A percentile compares a stretch with the other conserved stretches of the same genome.
phyloP scores from a whole-genome alignment of 2,113 vertebrate species.

The Microcebus griseorufus region DNA sequence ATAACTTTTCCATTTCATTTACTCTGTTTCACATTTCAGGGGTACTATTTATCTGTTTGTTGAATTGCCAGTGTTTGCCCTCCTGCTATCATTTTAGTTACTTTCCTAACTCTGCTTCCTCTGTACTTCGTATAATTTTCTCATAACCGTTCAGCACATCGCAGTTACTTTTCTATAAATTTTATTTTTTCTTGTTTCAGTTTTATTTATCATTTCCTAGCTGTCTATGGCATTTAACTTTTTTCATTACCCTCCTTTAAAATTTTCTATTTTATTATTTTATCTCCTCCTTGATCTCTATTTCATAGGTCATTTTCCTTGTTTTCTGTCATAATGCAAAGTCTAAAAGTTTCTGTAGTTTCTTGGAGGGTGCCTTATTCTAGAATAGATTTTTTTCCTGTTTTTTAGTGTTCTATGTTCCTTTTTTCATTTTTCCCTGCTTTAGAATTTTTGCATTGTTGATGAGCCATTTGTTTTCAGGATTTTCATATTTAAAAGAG shows the following conservation, averaged over 20 bases:
- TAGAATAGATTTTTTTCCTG: not conserved
- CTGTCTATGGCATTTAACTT: not conserved
- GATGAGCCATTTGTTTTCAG: not conserved
- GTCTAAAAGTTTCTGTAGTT: not conserved
- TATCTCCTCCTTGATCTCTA: not conserved
- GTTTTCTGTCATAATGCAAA: not conserved
- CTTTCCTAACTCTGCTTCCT: not conserved
- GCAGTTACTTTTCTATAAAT: not conserved
- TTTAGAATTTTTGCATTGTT: not conserved
- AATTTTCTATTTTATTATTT: not conserved
- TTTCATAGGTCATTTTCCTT: not conserved
- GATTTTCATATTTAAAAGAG: not conserved
- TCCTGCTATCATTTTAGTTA: not conserved
- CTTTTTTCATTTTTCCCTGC: no score
- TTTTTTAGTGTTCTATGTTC: not conserved
- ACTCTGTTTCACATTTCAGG: not conserved
- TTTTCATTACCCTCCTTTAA: not conserved
- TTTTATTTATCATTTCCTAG: not conserved
- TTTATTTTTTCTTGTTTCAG: not conserved
- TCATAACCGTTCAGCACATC: not conserved
- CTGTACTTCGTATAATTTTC: not conserved
- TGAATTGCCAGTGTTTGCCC: not conserved
- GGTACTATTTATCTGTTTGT: not conserved
- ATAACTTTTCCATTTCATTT: not conserved
- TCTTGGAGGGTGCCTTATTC: not conserved